phyloP scores from a whole-genome alignment of 2,888 invertebrate species.

The Drosophila prolongata region DNA sequence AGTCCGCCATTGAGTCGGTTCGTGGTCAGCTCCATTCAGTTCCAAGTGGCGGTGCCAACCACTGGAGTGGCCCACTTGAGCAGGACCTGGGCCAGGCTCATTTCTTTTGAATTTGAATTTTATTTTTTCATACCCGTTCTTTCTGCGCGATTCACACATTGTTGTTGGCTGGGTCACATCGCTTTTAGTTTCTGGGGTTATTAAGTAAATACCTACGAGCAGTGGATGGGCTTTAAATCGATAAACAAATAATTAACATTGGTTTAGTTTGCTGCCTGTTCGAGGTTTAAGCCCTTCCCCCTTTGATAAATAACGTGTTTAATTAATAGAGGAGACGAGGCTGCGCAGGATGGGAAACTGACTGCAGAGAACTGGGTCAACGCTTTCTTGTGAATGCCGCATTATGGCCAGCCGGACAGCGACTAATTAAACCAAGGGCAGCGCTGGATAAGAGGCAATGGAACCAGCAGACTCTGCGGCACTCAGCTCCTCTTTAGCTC shows the following conservation, averaged over 20 bases:
- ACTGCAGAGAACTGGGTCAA: conserved; percentile 60
- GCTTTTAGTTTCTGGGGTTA: not conserved
- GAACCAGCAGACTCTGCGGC: conserved; percentile 10
- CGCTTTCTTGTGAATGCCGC: conserved; percentile 52
- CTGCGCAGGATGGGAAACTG: conserved; percentile 30
- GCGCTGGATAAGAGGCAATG: conserved; percentile 7
- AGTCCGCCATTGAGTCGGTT: conserved; percentile 29
- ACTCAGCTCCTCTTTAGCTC: not conserved
- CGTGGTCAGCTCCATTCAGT: conserved; percentile 72
- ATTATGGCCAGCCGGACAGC: conserved; percentile 39
- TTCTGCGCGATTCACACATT: conserved; percentile 5
- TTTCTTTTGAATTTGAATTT: conserved; percentile 62
- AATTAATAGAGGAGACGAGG: conserved; percentile 55
- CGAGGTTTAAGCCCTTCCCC: conserved; percentile 53
- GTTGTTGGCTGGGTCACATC: not conserved
- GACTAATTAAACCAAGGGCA: conserved; percentile 67
- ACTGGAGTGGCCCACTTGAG: conserved; percentile 69
- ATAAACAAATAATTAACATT: conserved; percentile 29
- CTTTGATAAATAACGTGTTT: conserved; percentile 67
- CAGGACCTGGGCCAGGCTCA: conserved; percentile 39
- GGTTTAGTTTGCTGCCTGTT: conserved; percentile 4
- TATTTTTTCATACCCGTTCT: conserved; percentile 39
- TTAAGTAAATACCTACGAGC: not conserved
- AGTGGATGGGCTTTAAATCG: conserved; percentile 21
- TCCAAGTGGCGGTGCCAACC: conserved; percentile 71